Conservation (phyloP, 2,888 invertebrate genomes). For the Proisotoma minuta region DNA sequence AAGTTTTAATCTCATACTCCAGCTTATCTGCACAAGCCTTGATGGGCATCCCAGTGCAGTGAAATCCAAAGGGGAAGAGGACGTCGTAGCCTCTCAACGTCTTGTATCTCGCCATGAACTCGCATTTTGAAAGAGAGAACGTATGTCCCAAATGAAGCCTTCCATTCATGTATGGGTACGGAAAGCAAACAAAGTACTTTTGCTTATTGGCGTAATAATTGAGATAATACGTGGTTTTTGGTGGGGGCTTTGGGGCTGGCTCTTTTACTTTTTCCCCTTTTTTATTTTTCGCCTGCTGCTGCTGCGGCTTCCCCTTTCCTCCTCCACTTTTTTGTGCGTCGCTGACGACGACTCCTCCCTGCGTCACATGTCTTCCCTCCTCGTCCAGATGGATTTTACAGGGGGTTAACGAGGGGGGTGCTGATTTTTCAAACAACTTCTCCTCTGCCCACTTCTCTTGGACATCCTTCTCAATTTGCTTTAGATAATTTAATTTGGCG, state of each 20-base stretch:
- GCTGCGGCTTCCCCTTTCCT: not conserved
- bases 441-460: conserved; percentile 80
- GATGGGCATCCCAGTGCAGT: conserved; percentile 99
- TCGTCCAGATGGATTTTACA: conserved; percentile 51
- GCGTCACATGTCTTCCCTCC: not conserved
- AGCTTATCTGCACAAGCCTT: conserved; percentile 98
- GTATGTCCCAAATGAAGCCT: conserved; percentile 95
- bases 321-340: conserved; percentile 9
- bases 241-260: not conserved
- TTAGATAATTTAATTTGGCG: conserved; percentile 89
- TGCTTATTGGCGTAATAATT: conserved; percentile 54
- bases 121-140: conserved; percentile 94
- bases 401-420: conserved; percentile 56
- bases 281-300: conserved; percentile 13
- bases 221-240: not conserved
- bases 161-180: conserved; percentile 99
- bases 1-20: conserved; percentile 84
- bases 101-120: conserved; percentile 57
- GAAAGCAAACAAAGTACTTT: conserved; percentile 92
- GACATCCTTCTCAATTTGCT: conserved; percentile 78
- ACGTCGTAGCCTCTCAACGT: conserved; percentile 85
- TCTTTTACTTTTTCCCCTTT: conserved; percentile 6
- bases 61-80: conserved; percentile 95
- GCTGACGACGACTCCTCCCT: conserved; percentile 6
- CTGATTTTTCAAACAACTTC: conserved; percentile 78